Evolutionary conservation across 1,140 invertebrate species (phyloP).

Genomic region (Gonatopus flavifemur): DNA sequence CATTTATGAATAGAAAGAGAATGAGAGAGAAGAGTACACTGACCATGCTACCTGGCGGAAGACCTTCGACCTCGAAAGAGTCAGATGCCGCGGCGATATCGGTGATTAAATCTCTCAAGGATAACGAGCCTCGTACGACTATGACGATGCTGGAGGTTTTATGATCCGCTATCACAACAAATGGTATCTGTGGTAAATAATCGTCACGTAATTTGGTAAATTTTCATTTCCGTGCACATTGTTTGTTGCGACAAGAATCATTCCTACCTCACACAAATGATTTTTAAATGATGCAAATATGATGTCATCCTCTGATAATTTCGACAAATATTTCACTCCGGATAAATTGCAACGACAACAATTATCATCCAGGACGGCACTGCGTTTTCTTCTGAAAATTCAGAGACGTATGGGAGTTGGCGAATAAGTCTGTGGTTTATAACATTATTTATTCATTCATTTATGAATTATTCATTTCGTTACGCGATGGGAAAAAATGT

Average conservation of each 20-base stretch:
- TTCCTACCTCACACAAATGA: constrained; percentile 75
- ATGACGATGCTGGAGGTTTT: constrained; percentile 80
- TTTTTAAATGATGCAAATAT: constrained; percentile 87
- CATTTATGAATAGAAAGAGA: background rate
- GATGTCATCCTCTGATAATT: constrained; percentile 75
- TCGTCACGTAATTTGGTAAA: too few relatives aligned
- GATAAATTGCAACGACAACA: constrained; percentile 87
- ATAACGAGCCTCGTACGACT: constrained; percentile 84
- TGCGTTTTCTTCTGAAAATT: constrained; percentile 64
- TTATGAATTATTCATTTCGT: too few relatives aligned
- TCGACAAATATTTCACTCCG: constrained; percentile 76
- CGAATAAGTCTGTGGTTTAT: too few relatives aligned
- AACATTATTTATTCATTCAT: too few relatives aligned
- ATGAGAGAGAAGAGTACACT: constrained; percentile 8
- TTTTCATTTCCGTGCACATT: background rate
- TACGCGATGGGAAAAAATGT: too few relatives aligned
- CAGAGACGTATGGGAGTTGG: constrained; percentile 7
- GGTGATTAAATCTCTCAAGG: constrained; percentile 84
- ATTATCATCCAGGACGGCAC: constrained; percentile 80
- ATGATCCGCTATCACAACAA: constrained; percentile 85
- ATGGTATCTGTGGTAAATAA: constrained; percentile 70
- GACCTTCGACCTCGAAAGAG: constrained; percentile 71
- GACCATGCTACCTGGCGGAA: constrained; percentile 68
- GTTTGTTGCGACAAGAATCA: too few relatives aligned
- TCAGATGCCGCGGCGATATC: constrained; percentile 83